Evolutionary conservation across 2,888 invertebrate genomes (phyloP).

Genomic region (Arenicola marina): DNA sequence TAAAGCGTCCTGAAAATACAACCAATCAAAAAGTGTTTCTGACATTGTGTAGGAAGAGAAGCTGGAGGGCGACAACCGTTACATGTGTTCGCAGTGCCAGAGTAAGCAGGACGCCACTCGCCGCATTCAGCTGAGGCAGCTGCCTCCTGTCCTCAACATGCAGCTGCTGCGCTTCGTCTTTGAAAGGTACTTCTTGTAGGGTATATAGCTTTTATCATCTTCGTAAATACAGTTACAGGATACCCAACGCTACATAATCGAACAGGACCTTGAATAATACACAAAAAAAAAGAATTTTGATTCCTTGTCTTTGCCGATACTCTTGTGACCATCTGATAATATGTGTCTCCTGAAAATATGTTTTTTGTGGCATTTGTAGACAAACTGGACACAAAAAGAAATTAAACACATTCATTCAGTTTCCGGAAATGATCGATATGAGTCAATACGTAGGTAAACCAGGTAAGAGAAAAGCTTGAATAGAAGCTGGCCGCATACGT

Average conservation of each 20-base stretch:
- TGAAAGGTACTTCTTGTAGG: too few species aligned
- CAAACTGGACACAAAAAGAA: constrained; percentile 69
- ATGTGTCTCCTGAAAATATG: too few species aligned
- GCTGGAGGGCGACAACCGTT: constrained; percentile 67
- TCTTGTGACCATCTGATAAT: too few species aligned
- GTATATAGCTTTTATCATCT: too few species aligned
- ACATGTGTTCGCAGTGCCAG: constrained; percentile 67
- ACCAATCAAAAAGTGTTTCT: too few species aligned
- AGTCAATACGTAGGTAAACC: constrained; percentile 60
- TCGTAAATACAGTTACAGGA: too few species aligned
- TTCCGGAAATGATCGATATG: constrained; percentile 69
- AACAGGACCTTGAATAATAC: too few species aligned
- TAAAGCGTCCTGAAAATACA: too few species aligned
- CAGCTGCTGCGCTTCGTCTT: constrained; percentile 70
- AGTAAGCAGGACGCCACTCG: constrained; percentile 68
- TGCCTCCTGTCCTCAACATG: constrained; percentile 69
- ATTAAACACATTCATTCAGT: constrained; percentile 67
- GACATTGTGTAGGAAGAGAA: constrained; percentile 65
- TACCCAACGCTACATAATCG: too few species aligned
- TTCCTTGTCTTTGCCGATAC: too few species aligned
- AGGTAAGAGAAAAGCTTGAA: constrained; percentile 26
- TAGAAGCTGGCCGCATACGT: too few species aligned
- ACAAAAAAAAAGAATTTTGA: too few species aligned
- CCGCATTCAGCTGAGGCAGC: constrained; percentile 64
- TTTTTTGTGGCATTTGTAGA: constrained; percentile 47